Evolutionary conservation across 2,797 vertebrate species (phyloP), one percentile per base, ranked within the genome.

Genomic region (Manis crassicaudata): DNA sequence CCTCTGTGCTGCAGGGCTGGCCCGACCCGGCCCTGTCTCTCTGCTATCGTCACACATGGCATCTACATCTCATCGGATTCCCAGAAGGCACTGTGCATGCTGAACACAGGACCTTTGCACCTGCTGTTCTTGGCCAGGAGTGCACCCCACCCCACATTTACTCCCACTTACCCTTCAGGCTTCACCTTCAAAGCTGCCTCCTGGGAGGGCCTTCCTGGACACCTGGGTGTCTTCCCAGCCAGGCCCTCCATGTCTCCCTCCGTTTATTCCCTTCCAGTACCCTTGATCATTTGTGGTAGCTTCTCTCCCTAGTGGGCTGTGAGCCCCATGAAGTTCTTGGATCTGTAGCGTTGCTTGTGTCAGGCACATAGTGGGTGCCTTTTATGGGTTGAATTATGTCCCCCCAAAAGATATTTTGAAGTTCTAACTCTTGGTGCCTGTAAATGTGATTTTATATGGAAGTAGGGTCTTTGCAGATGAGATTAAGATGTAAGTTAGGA

Each of bases 221-320:
- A 5, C n/a, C 0, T 7, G 25, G 60, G 58, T 37, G 25, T 32
- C 35, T 46, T 58, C 29, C 37, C 1, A 7, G 40, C 2, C 16
- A 0, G 2, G 23, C 16, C 56, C 0, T 32, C 18, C 35, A 4
- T 0, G 1, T 1, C n/a, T 4, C 46, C 37, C 11, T 43, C 1
- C 8, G 25, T 10, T 54, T 65, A 12, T 16, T 68, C 27, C 40
- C 25, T n/a, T 46, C n/a, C 0, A 16, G 56, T 11, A 27, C 23
- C 17, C 63, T 40, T n/a, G 25, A 23, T 10, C 43, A 5, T 2
- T 16, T 3, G 11, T 12, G 60, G 54, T 20, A 11, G 27, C 35
- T 27, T 1, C 0, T 9, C 32, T 84, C 65, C 27, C 89, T 43
- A 0, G 40, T 7, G 9, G n/a, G 56, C 23, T 0, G 0, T 27